Base-by-base conservation (phyloP, 2,888 invertebrate genomes). In the Pheosia gnoma region DNA sequence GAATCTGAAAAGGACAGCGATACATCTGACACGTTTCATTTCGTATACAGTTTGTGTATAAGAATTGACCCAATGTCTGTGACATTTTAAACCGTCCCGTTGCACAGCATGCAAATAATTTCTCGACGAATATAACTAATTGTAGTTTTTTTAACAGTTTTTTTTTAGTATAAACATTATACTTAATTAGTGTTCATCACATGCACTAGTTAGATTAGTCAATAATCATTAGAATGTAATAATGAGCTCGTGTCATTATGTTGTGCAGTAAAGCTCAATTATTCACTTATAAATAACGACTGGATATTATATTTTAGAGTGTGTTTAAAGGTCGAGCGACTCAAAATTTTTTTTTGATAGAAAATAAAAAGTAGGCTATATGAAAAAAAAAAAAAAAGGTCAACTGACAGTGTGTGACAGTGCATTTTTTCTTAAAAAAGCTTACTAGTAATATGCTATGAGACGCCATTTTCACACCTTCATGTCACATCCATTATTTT, bases 131-230 rank as follows among this genome's bases (percentile, higher is more conserved):
- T 75, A 57, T 71, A 73, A 73, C 71, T 79, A 76, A 57, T 60
- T 56, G 56, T 68, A 72, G 58, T 1, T 25, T 25, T 25, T 25
- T 25, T 25, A 71, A 68, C 67, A 59, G 59, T 57, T 41, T 53
- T 63, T 63, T 68, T 73, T 74, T 75, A 75, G 72, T 76, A 74
- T 74, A 72, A 74, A 78, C 67, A 67, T 75, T 76, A 76, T 69
- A 67, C 73, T 71, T 75, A 77, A 74, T 78, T 74, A 78, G 70
- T 79, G 73, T 70, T 69, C 74, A 76, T 78, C 73, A 80, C 80
- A 79, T 77, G 75, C 79, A 77, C 73, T 77, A 80, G 70, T 78
- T 69, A 74, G 13, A 69, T 76, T 67, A 67, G 70, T 65, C 55
- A 57, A 71, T 71, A 68, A 60, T 61, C 60, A 65, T 59, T 70